Evolutionary conservation across 2,113 vertebrate species (phyloP), one percentile per base, ranked within the genome.

Genomic region (Phalacrocorax brasilianus): DNA sequence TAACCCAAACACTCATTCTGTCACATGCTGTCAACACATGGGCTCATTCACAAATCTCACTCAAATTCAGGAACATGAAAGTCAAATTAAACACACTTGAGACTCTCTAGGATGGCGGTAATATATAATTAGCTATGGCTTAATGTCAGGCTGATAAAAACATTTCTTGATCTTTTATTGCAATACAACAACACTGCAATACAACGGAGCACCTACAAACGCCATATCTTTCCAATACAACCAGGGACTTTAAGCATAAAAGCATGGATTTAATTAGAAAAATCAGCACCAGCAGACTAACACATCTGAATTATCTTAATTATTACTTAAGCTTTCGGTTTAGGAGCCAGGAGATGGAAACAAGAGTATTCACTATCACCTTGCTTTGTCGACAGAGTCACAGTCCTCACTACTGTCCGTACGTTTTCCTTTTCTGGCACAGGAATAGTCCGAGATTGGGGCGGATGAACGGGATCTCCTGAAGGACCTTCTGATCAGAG

Each of bases 361-460:
- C 26, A 62, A 4, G 0, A 42, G 62, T 2, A 27, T n/a, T 62
- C 28, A 5, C 8, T 22, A 2, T 97, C 97, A 99, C 99, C 98
- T 95, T 98, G 98, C 91, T 98, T 98, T 8, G 92, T 67, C 72
- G 98, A 97, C 8, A 98, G 79, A 22, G 97, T 97, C 14, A 97
- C 96, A 44, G 98, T 98, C 44, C 93, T 98, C 47, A 97, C 96
- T 16, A 98, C 97, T 1, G 98, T 97, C 19, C 97, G 92, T 35
- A 98, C 97, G 27, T 98, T 99, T 80, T 99, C 99, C 89, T 98
- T 99, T 92, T 99, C 98, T 24, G 98, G 98, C 28, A 97, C 98
- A 38, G 98, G 97, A 91, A 97, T 32, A 40, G 75, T 65, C 67
- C 95, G 81, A 74, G 97, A 49, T 20, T 98, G 97, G 47, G 97